Conservation (phyloP, 2,113 vertebrate species). For the Balaeniceps rex region DNA sequence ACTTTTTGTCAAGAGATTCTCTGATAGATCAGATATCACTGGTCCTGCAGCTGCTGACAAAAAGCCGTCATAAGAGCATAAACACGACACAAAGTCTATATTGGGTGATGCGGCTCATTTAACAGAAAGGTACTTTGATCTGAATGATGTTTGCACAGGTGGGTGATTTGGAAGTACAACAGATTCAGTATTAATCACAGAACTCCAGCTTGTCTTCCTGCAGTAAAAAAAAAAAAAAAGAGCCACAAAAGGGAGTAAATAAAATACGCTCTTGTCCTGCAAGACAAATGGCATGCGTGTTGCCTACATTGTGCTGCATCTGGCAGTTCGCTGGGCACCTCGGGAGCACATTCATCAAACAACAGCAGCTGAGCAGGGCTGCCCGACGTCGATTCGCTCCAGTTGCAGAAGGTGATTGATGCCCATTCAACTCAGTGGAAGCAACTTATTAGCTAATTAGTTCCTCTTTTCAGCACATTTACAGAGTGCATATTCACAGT, state of each 20-base stretch:
- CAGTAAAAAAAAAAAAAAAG: neutral
- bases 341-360: neutral
- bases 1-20: neutral
- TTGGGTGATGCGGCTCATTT: neutral
- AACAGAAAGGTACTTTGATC: neutral
- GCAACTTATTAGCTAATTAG: neutral
- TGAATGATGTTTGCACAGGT: accelerated
- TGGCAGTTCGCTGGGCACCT: neutral
- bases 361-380: neutral
- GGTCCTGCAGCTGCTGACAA: neutral
- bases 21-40: neutral
- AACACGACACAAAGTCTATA: neutral
- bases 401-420: neutral
- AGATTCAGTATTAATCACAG: neutral
- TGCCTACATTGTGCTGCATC: neutral
- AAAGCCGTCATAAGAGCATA: neutral
- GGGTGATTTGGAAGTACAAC: neutral
- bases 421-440: neutral
- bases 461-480: neutral
- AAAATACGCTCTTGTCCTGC: neutral
- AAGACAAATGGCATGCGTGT: neutral
- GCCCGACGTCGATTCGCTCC: accelerated
- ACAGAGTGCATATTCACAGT: neutral
- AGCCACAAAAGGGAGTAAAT: neutral
- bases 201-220: neutral